Percentiles rank a stretch among this genome's conserved stretches.
Conservation (phyloP, 1,140 invertebrate species). For the Rhopalosiphum maidis region DNA sequence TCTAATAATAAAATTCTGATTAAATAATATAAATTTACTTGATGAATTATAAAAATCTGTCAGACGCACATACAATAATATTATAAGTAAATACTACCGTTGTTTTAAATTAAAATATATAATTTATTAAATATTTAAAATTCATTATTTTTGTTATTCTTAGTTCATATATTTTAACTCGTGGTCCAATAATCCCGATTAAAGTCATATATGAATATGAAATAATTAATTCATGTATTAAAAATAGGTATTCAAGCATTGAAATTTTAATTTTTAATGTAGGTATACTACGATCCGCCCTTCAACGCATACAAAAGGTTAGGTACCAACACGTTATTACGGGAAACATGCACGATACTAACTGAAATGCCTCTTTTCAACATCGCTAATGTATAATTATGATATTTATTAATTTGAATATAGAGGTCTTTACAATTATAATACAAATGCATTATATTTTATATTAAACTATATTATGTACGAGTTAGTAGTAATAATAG, state of each 20-base stretch:
- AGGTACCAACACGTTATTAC: neutral
- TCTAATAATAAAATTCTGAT: neutral
- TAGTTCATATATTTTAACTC: neutral
- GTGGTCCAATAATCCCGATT: neutral
- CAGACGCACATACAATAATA: neutral
- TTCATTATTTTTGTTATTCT: neutral
- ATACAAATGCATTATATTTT: neutral
- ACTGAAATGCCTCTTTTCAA: neutral
- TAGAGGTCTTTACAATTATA: neutral
- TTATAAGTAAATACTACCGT: neutral
- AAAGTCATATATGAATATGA: neutral
- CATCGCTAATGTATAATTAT: neutral
- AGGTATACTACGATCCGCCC: no score
- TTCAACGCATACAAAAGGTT: no score
- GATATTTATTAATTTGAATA: neutral
- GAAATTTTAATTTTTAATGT: neutral
- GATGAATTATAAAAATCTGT: neutral
- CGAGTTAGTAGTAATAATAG: neutral
- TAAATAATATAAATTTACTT: neutral
- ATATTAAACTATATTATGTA: neutral
- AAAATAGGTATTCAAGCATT: neutral
- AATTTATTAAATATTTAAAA: neutral
- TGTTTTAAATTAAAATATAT: neutral
- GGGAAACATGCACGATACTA: no score
- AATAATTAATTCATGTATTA: neutral